phyloP scores from a whole-genome alignment of 2,113 vertebrate species.

The Daubentonia madagascariensis region DNA sequence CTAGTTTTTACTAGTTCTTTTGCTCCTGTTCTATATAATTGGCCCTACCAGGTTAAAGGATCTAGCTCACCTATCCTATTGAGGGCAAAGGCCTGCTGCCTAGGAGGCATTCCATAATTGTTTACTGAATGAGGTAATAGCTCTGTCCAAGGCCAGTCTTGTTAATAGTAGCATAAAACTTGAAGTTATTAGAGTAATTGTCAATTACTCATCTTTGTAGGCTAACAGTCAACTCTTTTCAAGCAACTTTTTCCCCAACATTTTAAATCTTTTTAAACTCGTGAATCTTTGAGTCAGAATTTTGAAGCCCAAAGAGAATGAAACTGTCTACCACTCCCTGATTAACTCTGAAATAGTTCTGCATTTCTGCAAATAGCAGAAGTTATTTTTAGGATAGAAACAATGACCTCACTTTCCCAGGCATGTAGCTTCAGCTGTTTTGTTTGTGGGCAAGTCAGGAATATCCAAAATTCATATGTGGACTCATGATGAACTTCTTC shows the following conservation, averaged over 20 bases:
- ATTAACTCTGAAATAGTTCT: slow-evolving; percentile 28
- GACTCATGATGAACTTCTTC: neutral
- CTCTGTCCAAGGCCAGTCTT: neutral
- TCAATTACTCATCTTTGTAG: neutral
- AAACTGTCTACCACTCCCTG: neutral
- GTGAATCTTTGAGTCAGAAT: neutral
- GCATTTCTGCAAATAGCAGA: slow-evolving; percentile 44
- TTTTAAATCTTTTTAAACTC: slow-evolving; percentile 33
- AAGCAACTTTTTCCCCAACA: neutral
- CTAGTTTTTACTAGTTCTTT: neutral
- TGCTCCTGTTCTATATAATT: neutral
- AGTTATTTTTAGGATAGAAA: slow-evolving; percentile 67
- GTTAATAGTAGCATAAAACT: slow-evolving; percentile 39
- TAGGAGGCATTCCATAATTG: slow-evolving; percentile 5
- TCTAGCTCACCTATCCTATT: neutral
- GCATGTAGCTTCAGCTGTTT: slow-evolving; percentile 65
- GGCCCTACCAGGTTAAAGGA: neutral
- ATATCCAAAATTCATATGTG: slow-evolving; percentile 48
- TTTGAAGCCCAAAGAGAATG: neutral
- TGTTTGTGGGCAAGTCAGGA: slow-evolving; percentile 66
- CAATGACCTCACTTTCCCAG: slow-evolving; percentile 58
- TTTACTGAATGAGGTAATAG: slow-evolving; percentile 33
- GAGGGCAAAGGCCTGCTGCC: neutral
- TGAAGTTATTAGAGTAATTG: slow-evolving; percentile 1
- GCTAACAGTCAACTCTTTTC: neutral